Percentiles rank a stretch among this genome's conserved stretches.
These are phyloP conservation scores for Anguilla megastoma DNA, from an alignment of 2,797 vertebrate species.

Conservation along the genomic window DNA sequence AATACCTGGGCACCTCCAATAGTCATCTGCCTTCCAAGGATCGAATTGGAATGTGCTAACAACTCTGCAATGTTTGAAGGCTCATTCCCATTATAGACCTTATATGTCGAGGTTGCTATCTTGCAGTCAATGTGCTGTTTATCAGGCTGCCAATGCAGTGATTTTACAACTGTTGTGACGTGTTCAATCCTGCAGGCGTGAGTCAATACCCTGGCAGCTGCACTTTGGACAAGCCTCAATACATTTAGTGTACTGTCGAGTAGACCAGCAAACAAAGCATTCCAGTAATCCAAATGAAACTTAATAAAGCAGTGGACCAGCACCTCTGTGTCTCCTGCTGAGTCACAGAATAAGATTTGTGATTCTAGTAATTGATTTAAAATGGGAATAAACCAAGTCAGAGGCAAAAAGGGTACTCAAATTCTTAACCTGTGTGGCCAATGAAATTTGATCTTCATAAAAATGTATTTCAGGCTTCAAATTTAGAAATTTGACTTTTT, in stretches of 20 bases:
- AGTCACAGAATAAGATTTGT: too few species aligned
- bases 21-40: not conserved
- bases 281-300: too few species aligned
- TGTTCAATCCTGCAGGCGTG: not conserved
- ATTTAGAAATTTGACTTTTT: not conserved
- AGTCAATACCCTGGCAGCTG: not conserved
- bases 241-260: too few species aligned
- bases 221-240: not conserved
- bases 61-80: not conserved
- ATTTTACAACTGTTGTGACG: not conserved
- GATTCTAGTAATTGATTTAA: too few species aligned
- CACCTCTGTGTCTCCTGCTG: too few species aligned
- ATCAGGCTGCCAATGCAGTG: not conserved
- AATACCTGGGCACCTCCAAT: too few species aligned
- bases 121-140: not conserved
- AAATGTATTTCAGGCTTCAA: not conserved
- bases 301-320: too few species aligned
- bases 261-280: too few species aligned
- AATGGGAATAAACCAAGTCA: too few species aligned
- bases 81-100: not conserved
- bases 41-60: not conserved
- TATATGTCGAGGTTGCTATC: too few species aligned
- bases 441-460: not conserved
- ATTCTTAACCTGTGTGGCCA: not conserved
- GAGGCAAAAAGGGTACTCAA: too few species aligned